Percentiles rank a stretch among this genome's conserved stretches.
Conservation (phyloP, 2,797 vertebrate genomes). For the Cirrhinus mrigala region DNA sequence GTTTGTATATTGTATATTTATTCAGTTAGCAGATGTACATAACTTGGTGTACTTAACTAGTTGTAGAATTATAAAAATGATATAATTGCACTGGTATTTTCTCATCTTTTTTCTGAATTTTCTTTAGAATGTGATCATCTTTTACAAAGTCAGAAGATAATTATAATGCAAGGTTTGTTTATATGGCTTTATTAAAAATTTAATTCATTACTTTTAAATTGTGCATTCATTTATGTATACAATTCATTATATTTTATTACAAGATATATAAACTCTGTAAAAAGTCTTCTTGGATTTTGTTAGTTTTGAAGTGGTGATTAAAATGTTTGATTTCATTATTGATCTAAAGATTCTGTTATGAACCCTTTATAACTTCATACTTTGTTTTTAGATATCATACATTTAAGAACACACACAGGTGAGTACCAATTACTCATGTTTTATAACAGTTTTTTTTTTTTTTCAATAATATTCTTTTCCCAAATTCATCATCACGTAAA, state of each 20-base stretch:
- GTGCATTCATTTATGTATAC: not conserved
- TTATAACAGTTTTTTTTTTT: not conserved
- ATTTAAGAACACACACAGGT: not conserved
- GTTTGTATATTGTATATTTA: too few species aligned
- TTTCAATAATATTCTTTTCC: not conserved
- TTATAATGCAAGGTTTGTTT: not conserved
- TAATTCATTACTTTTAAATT: not conserved
- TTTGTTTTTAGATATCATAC: not conserved
- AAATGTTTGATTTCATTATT: not conserved
- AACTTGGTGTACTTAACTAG: too few species aligned
- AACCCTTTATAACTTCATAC: not conserved
- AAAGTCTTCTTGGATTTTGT: not conserved
- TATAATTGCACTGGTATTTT: not conserved
- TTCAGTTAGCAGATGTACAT: too few species aligned
- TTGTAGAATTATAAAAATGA: not conserved
- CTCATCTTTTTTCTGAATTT: not conserved
- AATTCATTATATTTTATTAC: not conserved
- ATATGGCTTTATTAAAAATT: not conserved
- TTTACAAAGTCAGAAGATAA: not conserved
- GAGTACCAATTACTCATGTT: not conserved
- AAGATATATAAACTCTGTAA: not conserved
- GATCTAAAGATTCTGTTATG: not conserved
- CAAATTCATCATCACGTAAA: too few species aligned
- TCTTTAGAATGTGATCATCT: not conserved
- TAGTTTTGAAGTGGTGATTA: not conserved